phyloP scores from a whole-genome alignment of 37 sponge, comb jelly and placozoan species.

The Theonella swinhoei region DNA sequence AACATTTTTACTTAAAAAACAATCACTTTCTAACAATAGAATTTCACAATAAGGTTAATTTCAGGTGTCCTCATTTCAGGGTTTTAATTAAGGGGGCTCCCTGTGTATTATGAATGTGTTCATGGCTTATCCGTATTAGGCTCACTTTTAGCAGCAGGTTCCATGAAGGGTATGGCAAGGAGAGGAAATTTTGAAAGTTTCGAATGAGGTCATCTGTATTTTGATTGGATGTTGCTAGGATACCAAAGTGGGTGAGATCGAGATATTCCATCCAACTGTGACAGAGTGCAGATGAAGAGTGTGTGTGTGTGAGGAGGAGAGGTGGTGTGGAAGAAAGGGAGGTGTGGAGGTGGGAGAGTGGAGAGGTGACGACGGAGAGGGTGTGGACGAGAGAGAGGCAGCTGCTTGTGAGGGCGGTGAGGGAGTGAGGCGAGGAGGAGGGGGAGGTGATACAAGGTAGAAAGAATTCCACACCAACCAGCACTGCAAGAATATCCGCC shows the following conservation, averaged over 20 bases:
- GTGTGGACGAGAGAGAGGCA: constrained; percentile 22
- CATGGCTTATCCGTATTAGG: too few relatives aligned
- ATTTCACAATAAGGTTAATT: too few relatives aligned
- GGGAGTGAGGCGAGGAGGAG: constrained; percentile 12
- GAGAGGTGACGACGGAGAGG: constrained; percentile 26
- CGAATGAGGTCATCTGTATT: not conserved
- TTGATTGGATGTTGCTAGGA: not conserved
- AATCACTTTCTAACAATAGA: too few relatives aligned
- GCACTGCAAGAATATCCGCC: not conserved
- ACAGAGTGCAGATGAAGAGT: too few relatives aligned
- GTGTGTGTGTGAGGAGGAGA: not conserved
- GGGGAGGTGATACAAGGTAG: not conserved
- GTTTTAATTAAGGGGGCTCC: too few relatives aligned
- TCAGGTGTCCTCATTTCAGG: too few relatives aligned
- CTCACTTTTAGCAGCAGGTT: not conserved
- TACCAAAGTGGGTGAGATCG: not conserved
- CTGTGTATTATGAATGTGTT: too few relatives aligned
- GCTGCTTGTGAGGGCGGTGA: constrained; percentile 2
- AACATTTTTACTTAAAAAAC: too few relatives aligned
- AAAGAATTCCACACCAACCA: not conserved
- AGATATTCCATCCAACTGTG: not conserved
- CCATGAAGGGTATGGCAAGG: not conserved
- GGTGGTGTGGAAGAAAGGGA: not conserved
- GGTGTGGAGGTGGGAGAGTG: constrained; percentile 6
- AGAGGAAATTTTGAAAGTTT: not conserved